Evolutionary conservation across 2,888 invertebrate genomes (phyloP), one percentile per base, ranked within the genome.

Genomic region (Acleris cristana): DNA sequence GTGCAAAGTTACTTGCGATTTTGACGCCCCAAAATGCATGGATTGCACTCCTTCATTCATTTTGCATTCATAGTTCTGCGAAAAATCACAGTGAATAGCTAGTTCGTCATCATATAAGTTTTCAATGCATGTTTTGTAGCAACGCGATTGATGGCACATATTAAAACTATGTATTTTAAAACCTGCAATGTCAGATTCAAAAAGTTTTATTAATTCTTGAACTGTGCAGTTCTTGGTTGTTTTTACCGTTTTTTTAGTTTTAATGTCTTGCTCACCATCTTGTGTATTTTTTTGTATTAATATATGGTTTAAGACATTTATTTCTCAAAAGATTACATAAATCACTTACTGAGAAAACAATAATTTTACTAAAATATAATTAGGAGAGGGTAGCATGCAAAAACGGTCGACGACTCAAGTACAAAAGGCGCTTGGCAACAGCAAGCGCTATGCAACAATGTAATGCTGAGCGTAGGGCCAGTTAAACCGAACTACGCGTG

Each of bases 21-120:
- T 60, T 30, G 64, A 64, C 10, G 68, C 64, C n/a, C 68, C 60
- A 30, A 53, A 69, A 21, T 69, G 60, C 64, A 69, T 64, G 3
- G 68, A 55, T 26, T 68, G 68, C 6, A 51, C n/a, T 60, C 64
- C 51, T 56, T 64, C 64, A n/a, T 23, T 19, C 34, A 69, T 45
- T 55, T 69, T 69, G 45, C 53, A 40, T 60, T 64, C 48, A 12
- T 69, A 69, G 19, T 69, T 68, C 40, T 68, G 54, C 3, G 60
- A 64, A 40, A 64, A 68, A 34, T 68, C 68, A 64, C 68, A 68
- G 44, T 58, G 53, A 23, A 68, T 56, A 18, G 58, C 30, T 4
- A 56, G 49, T 45, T 68, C 64, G 14, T 59, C 40, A 18, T 68
- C 64, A 21, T 60, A 10, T 1, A 64, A 23, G 6, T 55, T 53